Percentiles rank a stretch among this genome's conserved stretches.
These are phyloP conservation scores for Pangasius djambal DNA, from an alignment of 2,797 vertebrate genomes.

Conservation along the genomic window DNA sequence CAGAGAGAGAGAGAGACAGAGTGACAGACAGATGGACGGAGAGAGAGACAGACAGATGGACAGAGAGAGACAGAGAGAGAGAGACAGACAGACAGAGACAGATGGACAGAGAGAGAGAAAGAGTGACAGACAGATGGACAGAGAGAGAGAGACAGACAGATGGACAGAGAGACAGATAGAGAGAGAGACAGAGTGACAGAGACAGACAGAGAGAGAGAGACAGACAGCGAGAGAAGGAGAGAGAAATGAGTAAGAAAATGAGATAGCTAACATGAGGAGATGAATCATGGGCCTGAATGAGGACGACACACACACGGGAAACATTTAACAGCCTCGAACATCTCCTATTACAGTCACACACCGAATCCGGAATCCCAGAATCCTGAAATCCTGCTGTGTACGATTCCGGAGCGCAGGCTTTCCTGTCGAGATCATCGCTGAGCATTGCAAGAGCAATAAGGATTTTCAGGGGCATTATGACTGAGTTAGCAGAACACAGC, in stretches of 20 bases:
- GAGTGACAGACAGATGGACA: too few relatives aligned
- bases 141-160: neutral
- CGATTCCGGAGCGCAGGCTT: neutral
- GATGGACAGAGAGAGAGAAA: neutral
- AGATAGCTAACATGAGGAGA: slow-evolving; percentile 38
- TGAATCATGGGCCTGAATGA: slow-evolving; percentile 32
- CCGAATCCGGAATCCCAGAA: slow-evolving; percentile 1
- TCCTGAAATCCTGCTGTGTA: neutral
- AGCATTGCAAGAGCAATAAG: slow-evolving; percentile 99
- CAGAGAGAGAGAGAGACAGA: neutral
- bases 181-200: neutral
- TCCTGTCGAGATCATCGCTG: slow-evolving; percentile 44
- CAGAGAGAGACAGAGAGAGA: neutral
- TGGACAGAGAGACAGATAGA: neutral
- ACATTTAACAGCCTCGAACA: neutral
- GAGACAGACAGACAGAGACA: too few relatives aligned
- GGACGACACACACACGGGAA: slow-evolving; percentile 10
- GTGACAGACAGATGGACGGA: too few relatives aligned
- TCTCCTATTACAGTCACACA: slow-evolving; percentile 25
- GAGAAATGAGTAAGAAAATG: slow-evolving; percentile 13
- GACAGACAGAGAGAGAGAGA: neutral
- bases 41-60: neutral
- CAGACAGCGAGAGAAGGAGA: neutral
- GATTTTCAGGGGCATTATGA: slow-evolving; percentile 99
- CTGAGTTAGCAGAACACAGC: slow-evolving; percentile 99